Percentiles rank a stretch among this genome's conserved stretches.
Conservation (phyloP, 2,888 invertebrate genomes). For the Stenchaetothrips biformis region DNA sequence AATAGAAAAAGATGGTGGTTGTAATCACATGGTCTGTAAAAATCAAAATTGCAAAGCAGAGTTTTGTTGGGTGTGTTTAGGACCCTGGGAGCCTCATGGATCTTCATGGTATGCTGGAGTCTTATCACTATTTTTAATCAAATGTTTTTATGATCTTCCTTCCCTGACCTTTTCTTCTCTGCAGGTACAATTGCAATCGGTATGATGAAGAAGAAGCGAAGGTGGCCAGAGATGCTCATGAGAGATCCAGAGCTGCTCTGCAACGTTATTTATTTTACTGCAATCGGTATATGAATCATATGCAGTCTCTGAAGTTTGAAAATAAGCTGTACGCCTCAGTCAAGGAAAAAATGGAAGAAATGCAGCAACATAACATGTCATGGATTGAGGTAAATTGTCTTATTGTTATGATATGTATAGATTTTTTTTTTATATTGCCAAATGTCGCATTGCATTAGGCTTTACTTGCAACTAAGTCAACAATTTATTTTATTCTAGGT, state of each 20-base stretch:
- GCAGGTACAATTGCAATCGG: constrained; percentile 89
- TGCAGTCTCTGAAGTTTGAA: constrained; percentile 97
- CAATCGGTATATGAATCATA: constrained; percentile 98
- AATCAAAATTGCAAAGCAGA: constrained; percentile 96
- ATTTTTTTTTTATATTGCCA: not conserved
- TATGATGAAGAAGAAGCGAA: constrained; percentile 96
- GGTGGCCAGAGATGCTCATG: constrained; percentile 93
- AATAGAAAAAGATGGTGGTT: constrained; percentile 96
- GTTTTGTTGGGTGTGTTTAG: constrained; percentile 99
- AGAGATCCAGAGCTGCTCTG: constrained; percentile 85
- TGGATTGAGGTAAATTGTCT: constrained; percentile 81
- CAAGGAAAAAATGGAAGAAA: constrained; percentile 98
- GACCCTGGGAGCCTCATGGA: constrained; percentile 98
- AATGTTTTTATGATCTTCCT: not conserved
- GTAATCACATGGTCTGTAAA: constrained; percentile 99
- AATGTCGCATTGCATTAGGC: constrained; percentile 17
- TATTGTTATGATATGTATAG: not conserved
- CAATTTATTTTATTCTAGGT: constrained; percentile 54
- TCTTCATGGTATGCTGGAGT: constrained; percentile 70
- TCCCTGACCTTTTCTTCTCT: constrained; percentile 33
- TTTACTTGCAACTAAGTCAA: not conserved
- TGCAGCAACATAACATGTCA: constrained; percentile 99
- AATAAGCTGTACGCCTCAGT: constrained; percentile 93
- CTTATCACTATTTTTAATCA: not conserved
- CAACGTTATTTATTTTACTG: constrained; percentile 98